Evolutionary conservation across 1,140 invertebrate species (phyloP), one percentile per base, ranked within the genome.

Genomic region (Wasmannia auropunctata): DNA sequence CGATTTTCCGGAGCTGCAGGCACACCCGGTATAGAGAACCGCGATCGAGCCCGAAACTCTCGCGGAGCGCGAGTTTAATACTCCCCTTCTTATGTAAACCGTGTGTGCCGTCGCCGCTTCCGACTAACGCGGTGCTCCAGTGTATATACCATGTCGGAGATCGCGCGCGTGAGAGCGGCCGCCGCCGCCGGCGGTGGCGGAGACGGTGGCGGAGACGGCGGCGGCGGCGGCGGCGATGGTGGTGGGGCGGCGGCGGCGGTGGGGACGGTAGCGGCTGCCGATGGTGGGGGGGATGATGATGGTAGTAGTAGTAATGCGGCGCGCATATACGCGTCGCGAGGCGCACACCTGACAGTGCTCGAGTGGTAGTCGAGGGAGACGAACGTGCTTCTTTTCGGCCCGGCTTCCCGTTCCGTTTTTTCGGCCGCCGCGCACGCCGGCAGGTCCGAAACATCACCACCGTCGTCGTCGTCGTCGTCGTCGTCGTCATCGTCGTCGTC

Each of bases 281-380:
- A 16, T 19, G 22, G 63, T 49, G 31, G 54, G 25, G 76, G 22
- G 19, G 19, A 8, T 19, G 28, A 28, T 43, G 11, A 40, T 34
- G 31, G 65, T 80, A 43, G 85, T 65, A 25, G 56, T 46, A n/a
- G n/a, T n/a, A n/a, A n/a, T 37, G 43, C 70, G 34, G 40, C 56
- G 56, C 40, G n/a, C 43, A 62, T 46, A 63, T 69, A 81, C 85
- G 85, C 85, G 28, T 51, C 85, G 67, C 49, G 67, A 40, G 58
- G 65, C 56, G 79, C 86, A 87, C 86, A 87, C 86, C 86, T 87
- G 86, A 87, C 86, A 87, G 86, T 87, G 14, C n/a, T 85, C 86
- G 49, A 87, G 69, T 85, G 70, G 58, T 85, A 51, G 70, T 72
- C 62, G 86, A 34, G 62, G 67, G 31, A 74, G 63, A 76, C 37